These are phyloP conservation scores for Anoplopoma fimbria DNA, from an alignment of 2,113 vertebrate species.

Conservation along the genomic window DNA sequence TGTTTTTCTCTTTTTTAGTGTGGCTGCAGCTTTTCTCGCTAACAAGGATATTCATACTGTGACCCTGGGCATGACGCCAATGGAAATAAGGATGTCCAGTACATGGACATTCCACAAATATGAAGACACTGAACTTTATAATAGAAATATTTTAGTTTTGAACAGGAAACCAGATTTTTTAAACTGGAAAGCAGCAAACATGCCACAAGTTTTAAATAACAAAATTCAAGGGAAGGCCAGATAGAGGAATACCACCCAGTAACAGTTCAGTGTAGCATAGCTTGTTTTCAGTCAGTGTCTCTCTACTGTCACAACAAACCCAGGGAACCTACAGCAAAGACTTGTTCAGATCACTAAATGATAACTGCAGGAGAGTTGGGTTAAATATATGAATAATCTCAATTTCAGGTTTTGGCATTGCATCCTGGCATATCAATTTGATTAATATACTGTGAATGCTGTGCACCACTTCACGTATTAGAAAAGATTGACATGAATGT, in stretches of 20 bases:
- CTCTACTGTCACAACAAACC: too few species aligned
- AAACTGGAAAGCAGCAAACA: not conserved
- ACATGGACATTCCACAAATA: conserved; percentile 10
- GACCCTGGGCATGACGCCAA: conserved; percentile 38
- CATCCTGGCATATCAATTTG: not conserved
- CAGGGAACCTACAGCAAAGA: too few species aligned
- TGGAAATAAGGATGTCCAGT: conserved; percentile 43
- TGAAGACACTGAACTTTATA: conserved; percentile 3
- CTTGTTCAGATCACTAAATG: not conserved
- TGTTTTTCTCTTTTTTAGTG: conserved; percentile 1
- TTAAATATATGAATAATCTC: not conserved
- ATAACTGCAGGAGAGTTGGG: not conserved
- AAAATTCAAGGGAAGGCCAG: not conserved
- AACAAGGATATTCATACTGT: conserved; percentile 25
- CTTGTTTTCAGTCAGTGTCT: not conserved
- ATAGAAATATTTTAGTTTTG: not conserved
- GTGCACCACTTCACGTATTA: not conserved
- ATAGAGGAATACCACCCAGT: not conserved
- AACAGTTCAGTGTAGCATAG: too few species aligned
- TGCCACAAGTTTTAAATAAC: not conserved
- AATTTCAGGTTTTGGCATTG: not conserved
- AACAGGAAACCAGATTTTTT: not conserved
- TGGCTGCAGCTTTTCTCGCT: not conserved
- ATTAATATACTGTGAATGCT: not conserved
- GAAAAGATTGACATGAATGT: not conserved